Conservation (phyloP, 2,113 vertebrate genomes). For the Galbula dea region DNA sequence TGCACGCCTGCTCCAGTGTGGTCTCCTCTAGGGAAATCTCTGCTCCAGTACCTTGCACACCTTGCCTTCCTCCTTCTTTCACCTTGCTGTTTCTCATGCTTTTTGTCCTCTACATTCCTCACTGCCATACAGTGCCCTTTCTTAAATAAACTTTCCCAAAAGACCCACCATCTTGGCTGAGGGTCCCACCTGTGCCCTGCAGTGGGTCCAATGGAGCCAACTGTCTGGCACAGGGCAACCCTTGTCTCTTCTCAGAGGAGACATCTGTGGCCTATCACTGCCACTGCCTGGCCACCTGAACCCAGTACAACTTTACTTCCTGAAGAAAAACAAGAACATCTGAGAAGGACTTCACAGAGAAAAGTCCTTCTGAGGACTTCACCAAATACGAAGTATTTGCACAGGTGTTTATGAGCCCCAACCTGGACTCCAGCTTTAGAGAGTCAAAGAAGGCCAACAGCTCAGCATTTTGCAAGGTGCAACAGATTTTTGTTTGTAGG, state of each 20-base stretch:
- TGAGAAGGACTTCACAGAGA: not conserved
- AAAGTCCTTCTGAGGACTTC: not conserved
- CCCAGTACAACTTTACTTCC: not conserved
- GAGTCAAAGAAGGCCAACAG: not conserved
- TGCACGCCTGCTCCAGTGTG: too few species aligned
- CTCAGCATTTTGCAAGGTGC: not conserved
- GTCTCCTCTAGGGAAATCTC: not conserved
- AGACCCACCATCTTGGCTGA: not conserved
- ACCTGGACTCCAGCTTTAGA: not conserved
- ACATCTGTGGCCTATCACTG: fast-evolving
- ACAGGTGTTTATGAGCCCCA: not conserved
- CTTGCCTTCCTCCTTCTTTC: not conserved
- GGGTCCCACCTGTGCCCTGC: too few species aligned
- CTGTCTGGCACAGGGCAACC: not conserved
- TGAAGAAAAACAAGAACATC: not conserved
- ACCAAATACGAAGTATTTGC: not conserved
- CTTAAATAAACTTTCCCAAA: not conserved
- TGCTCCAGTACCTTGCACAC: not conserved
- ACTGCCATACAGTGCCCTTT: not conserved
- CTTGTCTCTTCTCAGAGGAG: not conserved
- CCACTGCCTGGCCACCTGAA: not conserved
- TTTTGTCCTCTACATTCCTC: not conserved
- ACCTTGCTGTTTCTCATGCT: not conserved
- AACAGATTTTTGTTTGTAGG: not conserved
- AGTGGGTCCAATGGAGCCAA: not conserved